phyloP scores from a whole-genome alignment of 2,888 invertebrate genomes.

The Rhynchonema sp. region DNA sequence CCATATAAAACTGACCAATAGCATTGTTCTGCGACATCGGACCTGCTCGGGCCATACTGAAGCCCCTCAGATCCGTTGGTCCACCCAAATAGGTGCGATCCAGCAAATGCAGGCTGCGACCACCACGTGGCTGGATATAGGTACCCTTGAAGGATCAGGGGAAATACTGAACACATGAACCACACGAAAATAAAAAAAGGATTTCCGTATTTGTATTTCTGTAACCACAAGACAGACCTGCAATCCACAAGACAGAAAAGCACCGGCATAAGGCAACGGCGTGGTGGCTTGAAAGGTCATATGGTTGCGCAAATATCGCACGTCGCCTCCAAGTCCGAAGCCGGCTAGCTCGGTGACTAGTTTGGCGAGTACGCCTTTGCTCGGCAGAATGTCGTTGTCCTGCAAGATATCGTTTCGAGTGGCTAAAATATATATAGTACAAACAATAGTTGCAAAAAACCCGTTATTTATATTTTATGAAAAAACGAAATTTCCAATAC shows the following conservation, averaged over 20 bases:
- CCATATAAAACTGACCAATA: slow-evolving; percentile 12
- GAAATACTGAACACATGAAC: too few relatives aligned
- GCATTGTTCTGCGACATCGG: slow-evolving; percentile 51
- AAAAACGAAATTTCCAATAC: too few relatives aligned
- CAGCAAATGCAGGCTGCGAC: slow-evolving; percentile 18
- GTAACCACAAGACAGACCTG: too few relatives aligned
- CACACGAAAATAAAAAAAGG: too few relatives aligned
- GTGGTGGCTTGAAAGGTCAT: slow-evolving; percentile 49
- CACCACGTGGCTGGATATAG: slow-evolving; percentile 13
- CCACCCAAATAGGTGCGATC: slow-evolving; percentile 65
- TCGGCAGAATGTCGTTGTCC: slow-evolving; percentile 60
- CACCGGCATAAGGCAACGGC: slow-evolving; percentile 40
- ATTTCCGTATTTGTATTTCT: too few relatives aligned
- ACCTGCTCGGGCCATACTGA: slow-evolving; percentile 64
- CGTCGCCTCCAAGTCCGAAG: slow-evolving; percentile 72
- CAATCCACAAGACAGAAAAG: slow-evolving; percentile 17
- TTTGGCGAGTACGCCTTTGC: slow-evolving; percentile 37
- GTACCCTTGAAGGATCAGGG: too few relatives aligned
- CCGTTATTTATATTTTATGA: too few relatives aligned
- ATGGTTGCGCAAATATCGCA: slow-evolving; percentile 69
- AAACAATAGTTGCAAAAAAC: too few relatives aligned
- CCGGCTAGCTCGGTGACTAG: slow-evolving; percentile 62
- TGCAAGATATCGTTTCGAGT: too few relatives aligned
- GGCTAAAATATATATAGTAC: too few relatives aligned
- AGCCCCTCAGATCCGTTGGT: slow-evolving; percentile 66